A percentile compares a stretch with the other conserved stretches of the same genome.
Conservation (phyloP, 1,140 invertebrate genomes). For the Macrobrachium rosenbergii region DNA sequence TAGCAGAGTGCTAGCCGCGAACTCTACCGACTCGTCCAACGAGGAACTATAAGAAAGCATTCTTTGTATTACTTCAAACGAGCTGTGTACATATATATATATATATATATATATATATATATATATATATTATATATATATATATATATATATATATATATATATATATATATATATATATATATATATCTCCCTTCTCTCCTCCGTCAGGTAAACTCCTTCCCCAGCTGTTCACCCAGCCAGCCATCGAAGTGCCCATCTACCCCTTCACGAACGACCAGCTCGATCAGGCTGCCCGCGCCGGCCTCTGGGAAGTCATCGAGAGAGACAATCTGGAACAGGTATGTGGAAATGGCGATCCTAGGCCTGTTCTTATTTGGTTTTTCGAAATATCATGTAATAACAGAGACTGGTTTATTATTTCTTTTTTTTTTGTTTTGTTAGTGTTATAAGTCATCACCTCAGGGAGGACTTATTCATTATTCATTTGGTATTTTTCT, state of each 20-base stretch:
- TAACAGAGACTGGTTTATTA: neutral
- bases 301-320: conserved; percentile 1
- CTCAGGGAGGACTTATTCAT: no score
- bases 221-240: neutral
- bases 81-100: no score
- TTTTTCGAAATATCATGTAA: neutral
- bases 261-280: neutral
- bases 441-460: no score
- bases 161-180: neutral
- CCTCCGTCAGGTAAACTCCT: neutral
- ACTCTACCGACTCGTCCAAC: no score
- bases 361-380: neutral
- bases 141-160: neutral
- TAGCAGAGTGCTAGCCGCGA: no score
- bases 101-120: neutral
- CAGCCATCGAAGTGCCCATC: neutral
- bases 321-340: conserved; percentile 5
- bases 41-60: no score
- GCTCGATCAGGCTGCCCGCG: conserved; percentile 19
- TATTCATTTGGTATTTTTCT: no score
- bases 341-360: no score
- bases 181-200: neutral
- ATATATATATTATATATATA: neutral
- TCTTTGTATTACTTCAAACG: no score
- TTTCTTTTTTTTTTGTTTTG: no score